Conservation (phyloP, 2,113 vertebrate genomes). For the Mionectes macconnelli region DNA sequence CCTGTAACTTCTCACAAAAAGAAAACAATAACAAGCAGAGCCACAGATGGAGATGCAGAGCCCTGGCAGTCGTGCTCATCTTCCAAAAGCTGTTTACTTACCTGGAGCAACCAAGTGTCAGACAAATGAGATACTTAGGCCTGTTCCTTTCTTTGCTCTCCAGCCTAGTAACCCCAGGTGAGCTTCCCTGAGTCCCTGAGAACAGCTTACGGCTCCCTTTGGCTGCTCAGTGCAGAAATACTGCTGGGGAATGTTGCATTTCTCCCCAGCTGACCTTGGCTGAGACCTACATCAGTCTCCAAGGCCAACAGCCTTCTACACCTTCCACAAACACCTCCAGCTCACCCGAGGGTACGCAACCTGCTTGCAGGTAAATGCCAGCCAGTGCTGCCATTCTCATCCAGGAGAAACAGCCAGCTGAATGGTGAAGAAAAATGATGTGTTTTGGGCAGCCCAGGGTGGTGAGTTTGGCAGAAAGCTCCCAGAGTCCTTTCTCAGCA, state of each 20-base stretch:
- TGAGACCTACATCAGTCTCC: not conserved
- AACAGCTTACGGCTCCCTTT: not conserved
- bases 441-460: not conserved
- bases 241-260: not conserved
- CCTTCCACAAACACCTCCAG: not conserved
- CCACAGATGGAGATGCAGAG: conserved; percentile 37
- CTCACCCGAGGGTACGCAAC: not conserved
- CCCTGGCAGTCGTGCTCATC: not conserved
- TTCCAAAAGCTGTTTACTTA: not conserved
- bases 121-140: not conserved
- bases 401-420: not conserved
- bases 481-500: not conserved
- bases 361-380: not conserved
- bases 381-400: not conserved
- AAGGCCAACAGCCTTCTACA: not conserved
- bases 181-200: not conserved
- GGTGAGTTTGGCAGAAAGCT: not conserved
- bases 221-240: not conserved
- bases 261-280: not conserved
- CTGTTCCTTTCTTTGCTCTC: not conserved
- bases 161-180: not conserved
- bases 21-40: conserved; percentile 10
- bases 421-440: not conserved
- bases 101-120: not conserved
- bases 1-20: not conserved